Evolutionary conservation across 2,113 vertebrate species (phyloP), one percentile per base, ranked within the genome.

Genomic region (Silurus glanis): DNA sequence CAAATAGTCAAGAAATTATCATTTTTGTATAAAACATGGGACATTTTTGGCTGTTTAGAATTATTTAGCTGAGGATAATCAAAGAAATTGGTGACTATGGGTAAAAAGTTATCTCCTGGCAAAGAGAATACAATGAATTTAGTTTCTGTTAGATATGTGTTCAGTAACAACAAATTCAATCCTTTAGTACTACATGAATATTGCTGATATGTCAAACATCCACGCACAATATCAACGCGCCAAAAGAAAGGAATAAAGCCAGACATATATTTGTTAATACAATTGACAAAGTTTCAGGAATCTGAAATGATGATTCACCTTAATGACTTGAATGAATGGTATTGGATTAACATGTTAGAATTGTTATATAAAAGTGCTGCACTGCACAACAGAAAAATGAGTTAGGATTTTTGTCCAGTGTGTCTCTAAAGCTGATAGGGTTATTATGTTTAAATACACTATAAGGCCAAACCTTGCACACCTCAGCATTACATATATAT

Each of bases 191-290:
- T 66, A 87, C n/a, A 91, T 37, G 51, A 88, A 83, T 78, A 89
- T 90, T 93, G 37, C 37, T 37, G 91, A 90, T 87, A 89, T 88
- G 64, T 89, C 90, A 93, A 91, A 92, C 87, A 91, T 91, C 88
- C 82, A 85, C 25, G 85, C 71, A 58, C 62, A 80, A 66, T 79
- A 81, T 74, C 17, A 7, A 90, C 86, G 87, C 16, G 58, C 19
- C 0, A 14, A 61, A 4, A 16, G 13, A 4, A 10, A 4, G 13
- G 13, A 4, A 10, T 61, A 61, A 14, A 61, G 19, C 9, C 58
- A 61, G 4, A 37, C 37, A 37, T 37, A 37, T 37, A 37, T 37
- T 37, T 37, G 28, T 37, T 37, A 37, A 37, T 37, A 37, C 37
- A 37, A 37, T 37, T 37, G 37, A 37, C 37, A 37, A 37, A 37